Percentiles rank a stretch among this genome's conserved stretches.
These are phyloP conservation scores for Odontamblyopus rebecca DNA, from an alignment of 2,797 vertebrate species.

Conservation along the genomic window DNA sequence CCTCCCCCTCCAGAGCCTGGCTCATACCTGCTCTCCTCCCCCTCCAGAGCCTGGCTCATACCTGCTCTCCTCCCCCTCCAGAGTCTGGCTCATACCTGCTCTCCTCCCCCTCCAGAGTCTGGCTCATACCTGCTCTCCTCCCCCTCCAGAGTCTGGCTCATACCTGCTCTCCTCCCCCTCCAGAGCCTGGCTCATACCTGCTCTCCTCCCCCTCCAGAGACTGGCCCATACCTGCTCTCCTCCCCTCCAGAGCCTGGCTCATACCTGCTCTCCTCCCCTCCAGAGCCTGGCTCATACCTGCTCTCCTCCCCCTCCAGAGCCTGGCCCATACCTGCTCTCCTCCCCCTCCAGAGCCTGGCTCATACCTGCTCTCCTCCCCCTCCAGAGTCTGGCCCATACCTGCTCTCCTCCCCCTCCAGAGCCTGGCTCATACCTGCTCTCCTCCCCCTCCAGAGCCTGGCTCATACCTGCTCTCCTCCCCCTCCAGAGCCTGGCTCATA, in stretches of 20 bases:
- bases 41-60: constrained; percentile 80
- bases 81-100: constrained; percentile 79
- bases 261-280: constrained; percentile 95
- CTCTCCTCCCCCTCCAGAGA: constrained; percentile 93
- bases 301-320: constrained; percentile 93
- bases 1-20: constrained; percentile 87
- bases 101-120: constrained; percentile 90
- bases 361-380: constrained; percentile 93
- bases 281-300: constrained; percentile 79
- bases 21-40: constrained; percentile 91
- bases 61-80: constrained; percentile 97
- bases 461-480: constrained; percentile 91
- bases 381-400: constrained; percentile 83
- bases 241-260: constrained; percentile 84
- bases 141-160: constrained; percentile 76
- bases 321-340: constrained; percentile 85
- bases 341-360: constrained; percentile 85
- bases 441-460: constrained; percentile 87
- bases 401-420: constrained; percentile 94
- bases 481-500: constrained; percentile 80
- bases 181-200: constrained; percentile 79
- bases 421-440: constrained; percentile 82
- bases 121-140: constrained; percentile 89
- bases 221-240: constrained; percentile 85
- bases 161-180: constrained; percentile 95